A percentile compares a stretch with the other conserved stretches of the same genome.
These are phyloP conservation scores for Macaca mulatta DNA, from an alignment of 2,113 vertebrate species.

Conservation along the genomic window DNA sequence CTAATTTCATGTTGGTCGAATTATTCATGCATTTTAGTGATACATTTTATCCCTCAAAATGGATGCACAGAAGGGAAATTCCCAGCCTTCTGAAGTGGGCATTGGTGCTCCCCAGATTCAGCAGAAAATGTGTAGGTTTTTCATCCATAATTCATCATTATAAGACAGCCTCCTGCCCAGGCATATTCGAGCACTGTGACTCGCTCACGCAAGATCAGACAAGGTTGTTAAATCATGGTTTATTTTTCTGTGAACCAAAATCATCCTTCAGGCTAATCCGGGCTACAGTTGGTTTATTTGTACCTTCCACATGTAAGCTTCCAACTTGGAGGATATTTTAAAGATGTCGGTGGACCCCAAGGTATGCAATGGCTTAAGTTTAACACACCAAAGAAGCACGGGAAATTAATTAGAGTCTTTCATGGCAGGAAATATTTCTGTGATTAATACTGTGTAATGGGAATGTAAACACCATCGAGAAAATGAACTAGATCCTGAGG, in stretches of 20 bases:
- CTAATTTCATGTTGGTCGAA: neutral
- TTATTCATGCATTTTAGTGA: neutral
- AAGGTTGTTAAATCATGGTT: slow-evolving; percentile 59
- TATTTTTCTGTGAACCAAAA: slow-evolving; percentile 68
- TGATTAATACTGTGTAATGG: neutral
- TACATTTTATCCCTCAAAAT: neutral
- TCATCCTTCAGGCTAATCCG: slow-evolving; percentile 25
- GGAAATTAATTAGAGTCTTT: neutral
- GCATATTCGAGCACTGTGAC: neutral
- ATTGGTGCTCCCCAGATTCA: neutral
- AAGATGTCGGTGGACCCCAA: slow-evolving; percentile 1
- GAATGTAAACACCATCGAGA: accelerated
- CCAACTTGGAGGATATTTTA: slow-evolving; percentile 9
- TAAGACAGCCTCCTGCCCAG: slow-evolving; percentile 52
- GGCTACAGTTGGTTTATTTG: slow-evolving; percentile 58
- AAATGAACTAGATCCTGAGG: neutral
- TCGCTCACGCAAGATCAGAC: slow-evolving; percentile 69
- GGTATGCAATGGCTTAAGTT: neutral
- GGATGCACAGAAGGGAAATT: neutral
- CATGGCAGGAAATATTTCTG: neutral
- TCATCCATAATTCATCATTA: slow-evolving; percentile 23
- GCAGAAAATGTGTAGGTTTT: neutral
- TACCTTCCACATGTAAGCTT: slow-evolving; percentile 44
- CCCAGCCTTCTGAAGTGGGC: neutral
- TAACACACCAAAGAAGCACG: neutral